Conservation (phyloP, 1,140 invertebrate genomes). For the Hydropsyche tenuis region DNA sequence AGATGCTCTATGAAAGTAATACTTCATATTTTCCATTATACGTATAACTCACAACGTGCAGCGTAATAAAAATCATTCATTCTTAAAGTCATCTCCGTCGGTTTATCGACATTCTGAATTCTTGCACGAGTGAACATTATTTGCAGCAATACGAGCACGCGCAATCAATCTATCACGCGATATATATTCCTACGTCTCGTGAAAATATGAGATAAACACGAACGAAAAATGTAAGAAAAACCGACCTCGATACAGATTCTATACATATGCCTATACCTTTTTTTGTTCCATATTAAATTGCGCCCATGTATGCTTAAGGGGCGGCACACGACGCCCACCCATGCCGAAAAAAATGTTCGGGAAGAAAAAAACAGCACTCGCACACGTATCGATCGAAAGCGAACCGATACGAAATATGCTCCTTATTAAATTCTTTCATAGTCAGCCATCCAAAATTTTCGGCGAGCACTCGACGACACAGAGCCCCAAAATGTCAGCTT, state of each 20-base stretch:
- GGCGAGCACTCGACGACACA: slow-evolving; percentile 46
- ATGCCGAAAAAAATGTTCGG: not conserved
- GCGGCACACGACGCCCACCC: slow-evolving; percentile 5
- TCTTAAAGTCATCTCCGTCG: not conserved
- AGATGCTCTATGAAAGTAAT: too few relatives aligned
- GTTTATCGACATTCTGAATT: slow-evolving; percentile 15
- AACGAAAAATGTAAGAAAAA: not conserved
- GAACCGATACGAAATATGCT: slow-evolving; percentile 28
- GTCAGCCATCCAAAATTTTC: slow-evolving; percentile 47
- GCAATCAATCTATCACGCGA: slow-evolving; percentile 18
- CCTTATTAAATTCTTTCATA: slow-evolving; percentile 50
- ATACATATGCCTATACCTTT: not conserved
- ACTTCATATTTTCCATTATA: too few relatives aligned
- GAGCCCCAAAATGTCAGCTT: slow-evolving; percentile 50
- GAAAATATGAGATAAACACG: slow-evolving; percentile 20
- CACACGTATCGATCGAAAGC: not conserved
- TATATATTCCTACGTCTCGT: slow-evolving; percentile 6
- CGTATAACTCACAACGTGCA: too few relatives aligned
- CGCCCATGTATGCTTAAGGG: slow-evolving; percentile 23
- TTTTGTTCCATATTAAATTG: slow-evolving; percentile 23
- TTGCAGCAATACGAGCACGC: slow-evolving; percentile 8
- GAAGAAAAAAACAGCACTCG: not conserved
- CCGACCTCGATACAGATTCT: not conserved
- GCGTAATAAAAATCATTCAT: not conserved
- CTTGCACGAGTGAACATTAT: slow-evolving; percentile 17